Evolutionary conservation across 2,888 invertebrate genomes (phyloP).

Genomic region (Bellardia bayeri): DNA sequence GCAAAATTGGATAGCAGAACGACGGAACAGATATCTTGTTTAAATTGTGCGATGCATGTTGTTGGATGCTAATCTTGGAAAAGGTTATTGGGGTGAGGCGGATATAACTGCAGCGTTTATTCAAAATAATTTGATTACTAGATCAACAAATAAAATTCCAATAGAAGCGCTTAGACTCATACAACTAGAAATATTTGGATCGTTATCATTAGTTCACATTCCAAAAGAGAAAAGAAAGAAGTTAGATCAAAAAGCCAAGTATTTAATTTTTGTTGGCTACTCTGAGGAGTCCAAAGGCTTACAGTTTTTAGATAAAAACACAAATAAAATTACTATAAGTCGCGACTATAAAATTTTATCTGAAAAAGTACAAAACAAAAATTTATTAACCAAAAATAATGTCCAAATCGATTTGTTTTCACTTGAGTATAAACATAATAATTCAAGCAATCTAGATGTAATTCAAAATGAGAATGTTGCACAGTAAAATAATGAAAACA

Average conservation of each 20-base stretch:
- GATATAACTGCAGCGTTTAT: background rate
- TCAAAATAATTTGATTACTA: conserved; percentile 17
- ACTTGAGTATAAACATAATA: too few species aligned
- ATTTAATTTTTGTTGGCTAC: background rate
- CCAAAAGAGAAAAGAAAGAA: conserved; percentile 27
- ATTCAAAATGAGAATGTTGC: too few species aligned
- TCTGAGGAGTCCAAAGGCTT: background rate
- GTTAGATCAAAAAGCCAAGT: conserved; percentile 11
- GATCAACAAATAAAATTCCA: conserved; percentile 28
- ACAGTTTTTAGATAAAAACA: conserved; percentile 1
- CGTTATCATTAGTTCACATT: background rate
- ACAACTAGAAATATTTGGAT: conserved; percentile 3
- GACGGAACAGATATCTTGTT: conserved; percentile 54
- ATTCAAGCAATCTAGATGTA: too few species aligned
- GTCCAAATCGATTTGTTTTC: background rate
- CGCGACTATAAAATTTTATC: background rate
- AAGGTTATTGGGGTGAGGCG: conserved; percentile 44
- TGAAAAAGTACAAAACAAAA: background rate
- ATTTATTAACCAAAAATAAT: background rate
- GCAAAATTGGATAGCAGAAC: conserved; percentile 52
- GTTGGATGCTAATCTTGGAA: conserved; percentile 25
- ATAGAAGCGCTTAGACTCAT: background rate
- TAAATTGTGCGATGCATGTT: conserved; percentile 63
- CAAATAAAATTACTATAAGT: background rate
- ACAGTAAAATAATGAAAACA: too few species aligned